Conservation (phyloP, 2,888 invertebrate genomes). For the Drosophila neonasuta region DNA sequence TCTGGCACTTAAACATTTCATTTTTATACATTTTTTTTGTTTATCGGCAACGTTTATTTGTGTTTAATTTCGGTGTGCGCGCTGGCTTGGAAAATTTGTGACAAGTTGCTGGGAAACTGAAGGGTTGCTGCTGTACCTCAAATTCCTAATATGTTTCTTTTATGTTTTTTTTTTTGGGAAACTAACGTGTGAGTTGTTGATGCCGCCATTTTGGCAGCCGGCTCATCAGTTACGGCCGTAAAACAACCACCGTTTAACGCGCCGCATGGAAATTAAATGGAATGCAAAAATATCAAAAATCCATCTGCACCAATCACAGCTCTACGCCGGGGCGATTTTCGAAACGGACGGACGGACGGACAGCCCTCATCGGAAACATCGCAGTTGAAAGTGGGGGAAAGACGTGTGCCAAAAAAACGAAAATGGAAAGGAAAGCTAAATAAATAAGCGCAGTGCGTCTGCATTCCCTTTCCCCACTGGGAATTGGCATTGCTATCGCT, state of each 20-base stretch:
- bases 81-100: constrained; percentile 71
- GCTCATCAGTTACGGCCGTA: background rate
- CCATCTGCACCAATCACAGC: constrained; percentile 67
- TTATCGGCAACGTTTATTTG: constrained; percentile 52
- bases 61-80: constrained; percentile 47
- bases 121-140: constrained; percentile 47
- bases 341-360: constrained; percentile 1
- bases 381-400: constrained; percentile 7
- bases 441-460: constrained; percentile 27
- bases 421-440: constrained; percentile 16
- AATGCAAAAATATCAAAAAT: constrained; percentile 58
- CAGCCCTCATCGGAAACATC: background rate
- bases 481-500: constrained; percentile 19
- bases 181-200: constrained; percentile 35
- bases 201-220: constrained; percentile 59
- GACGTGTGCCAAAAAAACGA: constrained; percentile 28
- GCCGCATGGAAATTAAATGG: constrained; percentile 56
- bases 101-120: constrained; percentile 56
- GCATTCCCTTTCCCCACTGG: background rate
- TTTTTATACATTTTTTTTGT: constrained; percentile 22
- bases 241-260: constrained; percentile 50
- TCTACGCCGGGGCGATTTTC: constrained; percentile 17
- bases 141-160: background rate
- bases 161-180: constrained; percentile 25
- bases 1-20: background rate